These are phyloP conservation scores for Scelioninae gen. 2 DNA, from an alignment of 2,888 invertebrate genomes.

Conservation along the genomic window DNA sequence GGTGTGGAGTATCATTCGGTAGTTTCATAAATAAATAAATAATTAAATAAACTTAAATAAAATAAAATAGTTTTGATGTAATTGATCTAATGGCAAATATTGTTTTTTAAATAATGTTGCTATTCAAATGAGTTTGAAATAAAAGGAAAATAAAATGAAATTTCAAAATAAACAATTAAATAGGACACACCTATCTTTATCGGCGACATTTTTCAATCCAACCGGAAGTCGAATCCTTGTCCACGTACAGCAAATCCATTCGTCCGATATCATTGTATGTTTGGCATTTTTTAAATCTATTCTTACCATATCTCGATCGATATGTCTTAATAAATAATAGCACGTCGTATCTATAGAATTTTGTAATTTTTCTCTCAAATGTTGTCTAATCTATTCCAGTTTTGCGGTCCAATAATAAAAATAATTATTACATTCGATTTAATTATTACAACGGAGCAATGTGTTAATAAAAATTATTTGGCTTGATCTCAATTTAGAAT, in stretches of 20 bases:
- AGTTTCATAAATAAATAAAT: too few species aligned
- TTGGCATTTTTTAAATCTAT: slow-evolving; percentile 75
- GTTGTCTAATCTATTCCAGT: slow-evolving; percentile 71
- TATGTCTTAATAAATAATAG: slow-evolving; percentile 76
- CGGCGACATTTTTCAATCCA: slow-evolving; percentile 65
- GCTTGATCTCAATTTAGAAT: too few species aligned
- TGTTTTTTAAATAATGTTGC: too few species aligned
- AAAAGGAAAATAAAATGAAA: too few species aligned
- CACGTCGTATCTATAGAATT: slow-evolving; percentile 76
- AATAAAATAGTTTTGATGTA: too few species aligned
- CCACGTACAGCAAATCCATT: slow-evolving; percentile 76
- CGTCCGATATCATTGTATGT: slow-evolving; percentile 72
- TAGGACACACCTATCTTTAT: slow-evolving; percentile 67
- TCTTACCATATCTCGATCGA: slow-evolving; percentile 75
- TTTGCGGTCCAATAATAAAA: slow-evolving; percentile 18
- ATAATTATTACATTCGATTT: background rate
- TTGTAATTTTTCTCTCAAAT: slow-evolving; percentile 75
- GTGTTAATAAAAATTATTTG: too few species aligned
- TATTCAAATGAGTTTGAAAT: too few species aligned
- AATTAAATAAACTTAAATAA: too few species aligned
- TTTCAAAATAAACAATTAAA: too few species aligned
- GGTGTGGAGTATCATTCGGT: too few species aligned
- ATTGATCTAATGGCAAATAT: background rate
- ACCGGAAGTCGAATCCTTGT: slow-evolving; percentile 75
- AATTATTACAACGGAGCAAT: too few species aligned